Percentiles rank a stretch among this genome's conserved stretches.
phyloP scores from a whole-genome alignment of 2,888 invertebrate species.

The Panopea generosa region DNA sequence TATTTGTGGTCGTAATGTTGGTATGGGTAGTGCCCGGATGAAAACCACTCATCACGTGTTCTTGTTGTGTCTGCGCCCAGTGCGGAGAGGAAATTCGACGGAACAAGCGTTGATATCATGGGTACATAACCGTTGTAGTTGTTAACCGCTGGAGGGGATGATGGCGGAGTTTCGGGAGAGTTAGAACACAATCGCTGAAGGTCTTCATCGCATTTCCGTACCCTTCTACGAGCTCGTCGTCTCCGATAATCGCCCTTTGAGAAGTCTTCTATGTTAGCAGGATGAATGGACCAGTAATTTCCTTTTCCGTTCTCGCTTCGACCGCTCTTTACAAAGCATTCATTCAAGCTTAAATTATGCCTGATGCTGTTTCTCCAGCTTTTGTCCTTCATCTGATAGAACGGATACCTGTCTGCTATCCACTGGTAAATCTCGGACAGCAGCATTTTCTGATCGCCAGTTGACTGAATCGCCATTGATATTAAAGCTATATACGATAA shows the following conservation, averaged over 20 bases:
- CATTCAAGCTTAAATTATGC: slow-evolving; percentile 98
- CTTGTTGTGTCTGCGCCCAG: slow-evolving; percentile 38
- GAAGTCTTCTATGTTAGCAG: slow-evolving; percentile 98
- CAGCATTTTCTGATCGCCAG: slow-evolving; percentile 95
- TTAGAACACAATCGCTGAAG: slow-evolving; percentile 48
- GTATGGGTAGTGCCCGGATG: background rate
- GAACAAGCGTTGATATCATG: slow-evolving; percentile 55
- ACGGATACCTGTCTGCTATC: slow-evolving; percentile 98
- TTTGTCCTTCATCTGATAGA: slow-evolving; percentile 86
- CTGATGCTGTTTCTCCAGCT: slow-evolving; percentile 98
- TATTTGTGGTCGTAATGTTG: slow-evolving; percentile 5
- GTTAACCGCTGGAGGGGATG: background rate
- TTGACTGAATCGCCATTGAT: slow-evolving; percentile 98
- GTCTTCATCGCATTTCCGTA: slow-evolving; percentile 88
- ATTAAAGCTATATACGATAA: slow-evolving; percentile 92
- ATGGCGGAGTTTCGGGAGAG: slow-evolving; percentile 13
- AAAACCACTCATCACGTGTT: slow-evolving; percentile 23
- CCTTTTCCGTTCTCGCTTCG: slow-evolving; percentile 99
- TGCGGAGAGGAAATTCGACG: slow-evolving; percentile 44
- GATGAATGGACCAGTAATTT: slow-evolving; percentile 99
- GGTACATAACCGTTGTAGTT: slow-evolving; percentile 58
- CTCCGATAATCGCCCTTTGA: slow-evolving; percentile 97
- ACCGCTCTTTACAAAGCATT: slow-evolving; percentile 98
- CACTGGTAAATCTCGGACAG: slow-evolving; percentile 99
- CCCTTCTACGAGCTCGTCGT: slow-evolving; percentile 97